Evolutionary conservation across 2,888 invertebrate species (phyloP).

Genomic region (Dolomedes plantarius): DNA sequence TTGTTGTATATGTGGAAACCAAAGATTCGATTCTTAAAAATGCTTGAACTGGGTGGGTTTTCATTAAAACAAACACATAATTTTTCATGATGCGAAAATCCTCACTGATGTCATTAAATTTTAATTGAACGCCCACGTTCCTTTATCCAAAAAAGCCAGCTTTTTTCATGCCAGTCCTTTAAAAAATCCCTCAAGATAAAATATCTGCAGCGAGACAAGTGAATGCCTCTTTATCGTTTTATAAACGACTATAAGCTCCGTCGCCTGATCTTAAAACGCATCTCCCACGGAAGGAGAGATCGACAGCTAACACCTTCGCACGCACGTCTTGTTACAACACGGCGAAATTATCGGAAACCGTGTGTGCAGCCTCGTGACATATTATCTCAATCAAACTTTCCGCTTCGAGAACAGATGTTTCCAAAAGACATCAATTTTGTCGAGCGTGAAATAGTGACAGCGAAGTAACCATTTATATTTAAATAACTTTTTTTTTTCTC

Average conservation of each 20-base stretch:
- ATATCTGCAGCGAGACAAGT: too few species aligned
- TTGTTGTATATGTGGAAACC: too few species aligned
- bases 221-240: too few species aligned
- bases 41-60: too few species aligned
- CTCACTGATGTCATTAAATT: too few species aligned
- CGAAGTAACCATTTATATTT: conserved; percentile 5
- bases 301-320: not conserved
- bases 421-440: conserved; percentile 12
- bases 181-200: too few species aligned
- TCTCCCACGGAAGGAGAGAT: not conserved
- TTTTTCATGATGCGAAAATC: too few species aligned
- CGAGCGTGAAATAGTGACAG: not conserved
- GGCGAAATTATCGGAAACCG: not conserved
- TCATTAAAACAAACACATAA: too few species aligned
- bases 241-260: not conserved
- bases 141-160: too few species aligned
- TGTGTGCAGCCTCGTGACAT: not conserved
- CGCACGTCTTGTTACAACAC: not conserved
- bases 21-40: too few species aligned
- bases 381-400: not conserved
- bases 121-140: too few species aligned
- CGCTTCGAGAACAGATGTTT: not conserved
- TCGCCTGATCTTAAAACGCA: not conserved
- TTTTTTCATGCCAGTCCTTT: too few species aligned
- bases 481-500: not conserved